Evolutionary conservation across 2,888 invertebrate species (phyloP).

Genomic region (Quadriops clusia): DNA sequence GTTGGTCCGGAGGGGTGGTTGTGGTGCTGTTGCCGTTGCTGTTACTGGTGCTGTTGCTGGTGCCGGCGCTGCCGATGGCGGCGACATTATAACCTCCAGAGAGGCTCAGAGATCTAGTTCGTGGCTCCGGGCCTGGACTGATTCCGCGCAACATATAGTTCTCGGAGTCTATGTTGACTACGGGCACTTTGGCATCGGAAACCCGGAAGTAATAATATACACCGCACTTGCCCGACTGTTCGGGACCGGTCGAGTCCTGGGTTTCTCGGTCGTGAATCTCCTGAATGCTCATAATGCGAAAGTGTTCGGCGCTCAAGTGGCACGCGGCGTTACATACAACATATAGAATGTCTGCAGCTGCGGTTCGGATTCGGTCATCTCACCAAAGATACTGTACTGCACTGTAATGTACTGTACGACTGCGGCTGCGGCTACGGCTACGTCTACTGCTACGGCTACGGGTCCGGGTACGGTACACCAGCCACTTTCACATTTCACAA

Average conservation of each 20-base stretch:
- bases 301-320: conserved; percentile 21
- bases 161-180: conserved; percentile 39
- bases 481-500: no score
- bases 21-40: no score
- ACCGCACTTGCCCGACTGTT: conserved; percentile 20
- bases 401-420: no score
- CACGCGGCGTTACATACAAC: no score
- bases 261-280: conserved; percentile 24
- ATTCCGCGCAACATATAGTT: conserved; percentile 42
- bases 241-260: conserved; percentile 17
- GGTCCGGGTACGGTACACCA: no score
- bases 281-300: conserved; percentile 30
- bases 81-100: conserved; percentile 16
- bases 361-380: no score
- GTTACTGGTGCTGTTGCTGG: conserved; percentile 25
- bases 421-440: no score
- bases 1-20: no score
- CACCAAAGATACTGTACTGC: no score
- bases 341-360: no score
- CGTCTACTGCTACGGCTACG: no score
- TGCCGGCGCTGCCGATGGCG: conserved; percentile 15
- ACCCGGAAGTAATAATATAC: conserved; percentile 20
- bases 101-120: conserved; percentile 21
- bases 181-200: conserved; percentile 23
- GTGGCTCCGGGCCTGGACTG: conserved; percentile 24